Evolutionary conservation across 2,888 invertebrate genomes (phyloP).

Genomic region (Eupithecia tripunctaria): DNA sequence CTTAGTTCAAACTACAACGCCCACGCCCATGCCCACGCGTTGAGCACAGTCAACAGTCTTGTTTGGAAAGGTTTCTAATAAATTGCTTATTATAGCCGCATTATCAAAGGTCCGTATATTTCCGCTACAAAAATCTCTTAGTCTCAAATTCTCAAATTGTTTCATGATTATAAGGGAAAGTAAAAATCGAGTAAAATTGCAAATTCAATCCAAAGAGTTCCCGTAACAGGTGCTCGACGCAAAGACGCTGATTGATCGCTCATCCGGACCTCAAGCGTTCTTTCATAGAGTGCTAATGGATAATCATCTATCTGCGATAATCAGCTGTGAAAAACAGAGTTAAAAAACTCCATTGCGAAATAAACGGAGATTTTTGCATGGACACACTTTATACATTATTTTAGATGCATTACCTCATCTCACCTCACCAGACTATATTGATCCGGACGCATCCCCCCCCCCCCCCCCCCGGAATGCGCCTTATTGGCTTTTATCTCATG

Average conservation of each 20-base stretch:
- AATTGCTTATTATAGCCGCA: not conserved
- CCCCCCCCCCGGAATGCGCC: too few species aligned
- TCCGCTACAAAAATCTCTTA: not conserved
- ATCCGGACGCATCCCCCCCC: too few species aligned
- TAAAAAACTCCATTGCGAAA: not conserved
- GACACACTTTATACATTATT: too few species aligned
- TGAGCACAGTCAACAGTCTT: too few species aligned
- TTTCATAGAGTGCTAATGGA: constrained; percentile 19
- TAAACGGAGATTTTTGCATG: not conserved
- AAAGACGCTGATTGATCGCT: constrained; percentile 40
- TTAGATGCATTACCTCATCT: too few species aligned
- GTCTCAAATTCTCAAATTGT: constrained; percentile 19
- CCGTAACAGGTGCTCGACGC: constrained; percentile 46
- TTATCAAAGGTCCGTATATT: not conserved
- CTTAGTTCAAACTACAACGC: too few species aligned
- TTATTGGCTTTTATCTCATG: too few species aligned
- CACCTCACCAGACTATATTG: too few species aligned
- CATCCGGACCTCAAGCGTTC: constrained; percentile 22
- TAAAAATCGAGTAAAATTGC: constrained; percentile 48
- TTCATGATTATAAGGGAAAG: constrained; percentile 28
- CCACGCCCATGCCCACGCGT: too few species aligned
- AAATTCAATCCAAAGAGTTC: constrained; percentile 57
- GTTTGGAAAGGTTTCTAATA: too few species aligned
- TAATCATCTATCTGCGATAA: constrained; percentile 14
- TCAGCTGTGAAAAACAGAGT: not conserved